Evolutionary conservation across 1,140 invertebrate genomes (phyloP), one percentile per base, ranked within the genome.

Genomic region (Hylyphantes graminicola): DNA sequence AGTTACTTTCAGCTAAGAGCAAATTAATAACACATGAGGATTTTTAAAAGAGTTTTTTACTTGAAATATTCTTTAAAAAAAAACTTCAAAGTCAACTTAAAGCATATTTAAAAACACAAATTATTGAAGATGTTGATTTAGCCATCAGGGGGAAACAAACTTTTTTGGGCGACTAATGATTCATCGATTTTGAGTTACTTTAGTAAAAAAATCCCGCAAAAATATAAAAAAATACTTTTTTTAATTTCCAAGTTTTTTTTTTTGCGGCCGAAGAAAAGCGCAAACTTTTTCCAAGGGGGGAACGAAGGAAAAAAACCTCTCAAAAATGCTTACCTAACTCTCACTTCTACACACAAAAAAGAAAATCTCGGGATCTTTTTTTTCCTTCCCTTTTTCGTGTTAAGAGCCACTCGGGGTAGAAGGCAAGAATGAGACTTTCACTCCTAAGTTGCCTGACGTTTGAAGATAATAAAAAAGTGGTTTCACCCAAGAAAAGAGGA

Each of bases 381-480:
- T 13, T 7, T n/a, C 15, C 54, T 64, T 63, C 59, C 21, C 50
- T 73, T 63, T n/a, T 7, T 59, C 68, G 54, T 59, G 57, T 73
- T 73, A 80, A 81, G 80, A 82, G 57, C 35, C 63, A n/a, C 59
- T 83, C 55, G 57, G 55, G 65, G 48, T 21, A 73, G 53, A 57
- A 65, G 48, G 79, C 19, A 83, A 83, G 80, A 83, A 83, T 83
- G 15, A 74, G 75, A 83, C 80, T 83, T 83, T 83, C 80, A 57
- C 80, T 83, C 50, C 50, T 6, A 50, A 54, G 13, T 83, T 83
- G 74, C 67, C 55, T 74, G 70, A 65, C 70, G 72, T 75, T 83
- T 48, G 64, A 70, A 74, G 70, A 67, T 73, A 81, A 73, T 67
- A 63, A 83, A 79, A 79, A 79, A 65, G 12, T 74, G 72, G 75